Evolutionary conservation across 2,113 vertebrate species (phyloP).

Genomic region (Corythornis vintsioides): DNA sequence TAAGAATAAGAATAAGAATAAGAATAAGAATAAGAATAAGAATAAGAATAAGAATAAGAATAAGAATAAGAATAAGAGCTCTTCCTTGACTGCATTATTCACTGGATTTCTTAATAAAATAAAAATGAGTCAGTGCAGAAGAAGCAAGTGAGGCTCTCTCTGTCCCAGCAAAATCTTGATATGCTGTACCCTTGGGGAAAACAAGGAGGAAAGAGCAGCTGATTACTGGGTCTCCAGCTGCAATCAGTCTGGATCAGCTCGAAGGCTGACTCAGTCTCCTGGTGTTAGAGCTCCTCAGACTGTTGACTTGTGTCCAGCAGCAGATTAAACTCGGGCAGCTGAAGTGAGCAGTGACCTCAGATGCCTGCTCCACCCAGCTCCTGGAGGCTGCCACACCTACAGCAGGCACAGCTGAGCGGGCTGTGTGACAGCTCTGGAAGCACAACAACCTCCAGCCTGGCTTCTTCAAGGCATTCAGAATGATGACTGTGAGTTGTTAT

Average conservation of each 20-base stretch:
- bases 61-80: not conserved
- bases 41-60: too few relatives aligned
- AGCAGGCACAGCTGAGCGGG: not conserved
- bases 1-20: too few relatives aligned
- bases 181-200: not conserved
- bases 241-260: constrained; percentile 41
- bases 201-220: not conserved
- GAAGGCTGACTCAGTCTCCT: constrained; percentile 34
- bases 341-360: not conserved
- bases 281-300: constrained; percentile 11
- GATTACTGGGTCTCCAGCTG: constrained; percentile 53
- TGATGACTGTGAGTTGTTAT: not conserved
- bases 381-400: not conserved
- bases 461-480: not conserved
- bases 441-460: not conserved
- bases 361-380: constrained; percentile 18
- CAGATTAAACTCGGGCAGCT: not conserved
- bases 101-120: not conserved
- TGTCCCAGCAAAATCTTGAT: constrained; percentile 22
- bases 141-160: not conserved
- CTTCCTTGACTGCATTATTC: not conserved
- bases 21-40: too few relatives aligned
- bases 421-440: not conserved
- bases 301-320: constrained; percentile 40
- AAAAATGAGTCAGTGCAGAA: constrained; percentile 8